Percentiles rank a stretch among this genome's conserved stretches.
phyloP scores from a whole-genome alignment of 2,888 invertebrate genomes.

The Scelioninae gen. 1 region DNA sequence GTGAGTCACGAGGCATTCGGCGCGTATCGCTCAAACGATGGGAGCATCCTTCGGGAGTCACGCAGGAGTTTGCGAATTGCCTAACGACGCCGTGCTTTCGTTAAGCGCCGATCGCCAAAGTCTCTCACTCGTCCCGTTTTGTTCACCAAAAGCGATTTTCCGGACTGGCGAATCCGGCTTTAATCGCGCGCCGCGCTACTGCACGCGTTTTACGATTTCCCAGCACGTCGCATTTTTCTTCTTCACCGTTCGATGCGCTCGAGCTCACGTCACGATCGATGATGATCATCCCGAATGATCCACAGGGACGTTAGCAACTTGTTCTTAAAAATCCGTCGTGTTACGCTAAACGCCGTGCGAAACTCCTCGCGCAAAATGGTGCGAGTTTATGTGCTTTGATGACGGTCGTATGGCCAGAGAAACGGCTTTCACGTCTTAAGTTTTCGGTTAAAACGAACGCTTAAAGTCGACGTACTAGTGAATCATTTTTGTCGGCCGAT shows the following conservation, averaged over 20 bases:
- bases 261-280: slow-evolving; percentile 68
- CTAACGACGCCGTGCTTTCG: slow-evolving; percentile 77
- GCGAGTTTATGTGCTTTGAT: slow-evolving; percentile 41
- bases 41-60: slow-evolving; percentile 64
- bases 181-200: slow-evolving; percentile 70
- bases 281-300: slow-evolving; percentile 59
- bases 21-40: slow-evolving; percentile 74
- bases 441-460: slow-evolving; percentile 22
- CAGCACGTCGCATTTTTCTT: slow-evolving; percentile 69
- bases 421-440: slow-evolving; percentile 46
- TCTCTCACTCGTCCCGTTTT: slow-evolving; percentile 21
- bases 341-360: slow-evolving; percentile 54
- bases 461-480: background rate
- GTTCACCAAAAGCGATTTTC: slow-evolving; percentile 79
- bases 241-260: slow-evolving; percentile 75
- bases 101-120: slow-evolving; percentile 79
- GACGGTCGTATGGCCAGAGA: slow-evolving; percentile 28
- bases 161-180: slow-evolving; percentile 77
- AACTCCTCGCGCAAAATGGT: slow-evolving; percentile 25
- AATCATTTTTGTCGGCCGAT: slow-evolving; percentile 6
- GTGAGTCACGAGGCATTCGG: slow-evolving; percentile 80
- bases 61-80: slow-evolving; percentile 71
- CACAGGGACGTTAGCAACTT: slow-evolving; percentile 49
- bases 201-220: slow-evolving; percentile 73
- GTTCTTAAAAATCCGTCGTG: slow-evolving; percentile 39